Conservation (phyloP, 2,888 invertebrate species). For the Erebia epiphron region DNA sequence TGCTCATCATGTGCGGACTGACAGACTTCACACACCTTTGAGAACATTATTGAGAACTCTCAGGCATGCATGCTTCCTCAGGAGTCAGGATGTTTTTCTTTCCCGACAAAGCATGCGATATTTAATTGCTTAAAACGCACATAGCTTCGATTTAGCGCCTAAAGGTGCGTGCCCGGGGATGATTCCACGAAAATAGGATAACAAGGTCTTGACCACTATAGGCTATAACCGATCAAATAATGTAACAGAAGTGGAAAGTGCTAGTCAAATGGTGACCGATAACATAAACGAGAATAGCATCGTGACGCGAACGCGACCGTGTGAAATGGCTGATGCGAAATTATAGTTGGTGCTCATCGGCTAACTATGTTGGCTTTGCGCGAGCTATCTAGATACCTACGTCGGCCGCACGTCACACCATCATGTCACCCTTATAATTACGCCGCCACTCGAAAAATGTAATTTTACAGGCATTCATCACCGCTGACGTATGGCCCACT, state of each 20-base stretch:
- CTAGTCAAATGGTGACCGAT: slow-evolving; percentile 55
- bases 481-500: slow-evolving; percentile 63
- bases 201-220: no score
- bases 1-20: no score
- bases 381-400: slow-evolving; percentile 47
- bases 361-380: slow-evolving; percentile 45
- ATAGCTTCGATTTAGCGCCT: no score
- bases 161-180: no score
- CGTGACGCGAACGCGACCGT: slow-evolving; percentile 53
- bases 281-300: slow-evolving; percentile 54
- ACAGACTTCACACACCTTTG: no score
- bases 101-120: no score
- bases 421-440: slow-evolving; percentile 70
- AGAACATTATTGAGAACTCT: no score
- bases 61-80: no score
- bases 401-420: slow-evolving; percentile 48
- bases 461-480: slow-evolving; percentile 68
- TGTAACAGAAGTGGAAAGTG: slow-evolving; percentile 34
- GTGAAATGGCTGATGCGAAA: slow-evolving; percentile 29
- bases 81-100: no score
- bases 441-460: slow-evolving; percentile 64
- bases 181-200: no score
- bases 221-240: no score
- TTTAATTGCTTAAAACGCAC: no score
- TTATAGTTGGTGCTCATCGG: slow-evolving; percentile 55